Evolutionary conservation across 1,140 invertebrate species (phyloP), one percentile per base, ranked within the genome.

Genomic region (Mylabris phalerata): DNA sequence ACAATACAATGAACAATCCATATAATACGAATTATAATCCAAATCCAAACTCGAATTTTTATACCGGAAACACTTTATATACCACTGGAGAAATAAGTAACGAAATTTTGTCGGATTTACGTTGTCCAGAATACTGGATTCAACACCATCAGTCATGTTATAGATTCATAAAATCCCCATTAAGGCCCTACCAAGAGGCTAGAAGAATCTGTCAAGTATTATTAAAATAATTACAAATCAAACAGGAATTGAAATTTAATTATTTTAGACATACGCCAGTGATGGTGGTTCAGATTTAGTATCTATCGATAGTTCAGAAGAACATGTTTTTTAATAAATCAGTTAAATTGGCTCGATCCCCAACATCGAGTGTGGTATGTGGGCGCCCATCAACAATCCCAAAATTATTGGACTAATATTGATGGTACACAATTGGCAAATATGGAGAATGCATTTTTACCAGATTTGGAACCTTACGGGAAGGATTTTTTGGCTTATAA

Each of bases 311-410:
- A 85, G 78, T 48, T 74, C 87, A 3, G 92, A 95, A 54, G 92
- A 97, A 70, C 92, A 95, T 79, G 86, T 0, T 95, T 93, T 71
- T 76, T 95, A 9, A 78, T 92, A 1, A 80, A 88, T 59, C 84
- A 90, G 65, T 75, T 97, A 4, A 82, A 87, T 63, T 77, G 82
- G 67, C 80, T 89, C 63, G 92, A 95, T 78, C 91, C 90, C 24
- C 87, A 92, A 59, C 89, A 91, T 71, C 79, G 87, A 48, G 80
- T 82, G n/a, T 96, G 92, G 89, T 94, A 92, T 63, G 86, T 89
- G 25, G 88, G 89, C 19, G 84, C 85, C 2, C 82, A 82, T 44
- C 87, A 90, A 69, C 81, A 84, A 47, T 81, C 82, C 1, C 83
- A 84, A 3, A 86, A 86, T 45, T 84, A 83, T 58, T 95, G 92